Evolutionary conservation across 2,797 vertebrate genomes (phyloP), one percentile per base, ranked within the genome.

Genomic region (Scleropages formosus): DNA sequence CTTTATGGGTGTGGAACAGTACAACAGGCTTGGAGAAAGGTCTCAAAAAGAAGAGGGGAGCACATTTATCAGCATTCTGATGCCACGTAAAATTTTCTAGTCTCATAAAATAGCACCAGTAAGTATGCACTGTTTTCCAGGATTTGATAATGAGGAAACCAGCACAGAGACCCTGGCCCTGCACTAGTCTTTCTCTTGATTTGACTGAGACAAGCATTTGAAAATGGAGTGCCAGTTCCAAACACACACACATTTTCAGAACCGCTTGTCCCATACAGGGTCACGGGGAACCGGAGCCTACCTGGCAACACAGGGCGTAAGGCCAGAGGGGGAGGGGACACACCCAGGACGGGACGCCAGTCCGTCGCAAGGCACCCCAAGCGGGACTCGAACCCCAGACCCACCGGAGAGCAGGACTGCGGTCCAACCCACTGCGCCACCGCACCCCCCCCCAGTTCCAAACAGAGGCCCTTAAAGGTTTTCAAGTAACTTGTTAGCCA

Each of bases 21-120:
- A 20, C 12, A 56, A 70, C 58, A 63, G 12, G 1, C 20, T 27
- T 67, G 1, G 18, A 16, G 56, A 61, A 26, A 39, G 1, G 49
- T 24, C 13, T 16, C 24, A 15, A 24, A 31, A 22, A 11, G 31
- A 59, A 26, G 53, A 16, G 51, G 64, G 62, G 73, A 75, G 13
- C 63, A 11, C 8, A 68, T 16, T 59, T 39, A 70, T 4, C 1
- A 24, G 20, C 12, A 9, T 10, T 39, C 22, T 15, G 67, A 15
- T 18, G 67, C 58, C 59, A 51, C 12, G 70, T 61, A 18, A 69
- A 75, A 51, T 39, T 13, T 20, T 8, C 18, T 20, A 8, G 53
- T 39, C 65, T 62, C 26, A 24, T 76, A 70, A 62, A 70, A 70
- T 8, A 47, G 22, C 15, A 67, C 20, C 9, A 49, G 20, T 9